Conservation (phyloP, 2,797 vertebrate species). For the Helarctos malayanus region DNA sequence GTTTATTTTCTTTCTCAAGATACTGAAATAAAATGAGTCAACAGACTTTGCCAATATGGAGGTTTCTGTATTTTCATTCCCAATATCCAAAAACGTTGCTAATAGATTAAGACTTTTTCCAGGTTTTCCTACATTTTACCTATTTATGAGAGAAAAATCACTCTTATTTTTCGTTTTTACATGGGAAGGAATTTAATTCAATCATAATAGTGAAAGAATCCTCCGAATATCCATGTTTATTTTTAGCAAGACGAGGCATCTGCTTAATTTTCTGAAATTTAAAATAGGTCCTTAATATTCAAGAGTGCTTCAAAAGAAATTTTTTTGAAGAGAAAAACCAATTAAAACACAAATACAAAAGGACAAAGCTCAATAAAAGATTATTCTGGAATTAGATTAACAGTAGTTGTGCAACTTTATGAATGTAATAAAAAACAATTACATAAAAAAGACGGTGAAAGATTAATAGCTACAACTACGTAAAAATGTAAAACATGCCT, state of each 20-base stretch:
- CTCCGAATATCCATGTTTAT: constrained; percentile 12
- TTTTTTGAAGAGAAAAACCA: neutral
- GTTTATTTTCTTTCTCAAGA: neutral
- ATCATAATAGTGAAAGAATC: constrained; percentile 34
- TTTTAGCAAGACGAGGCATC: constrained; percentile 48
- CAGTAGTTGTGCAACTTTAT: neutral
- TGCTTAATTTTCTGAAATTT: constrained; percentile 65
- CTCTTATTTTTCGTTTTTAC: constrained; percentile 21
- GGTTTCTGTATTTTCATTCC: constrained; percentile 6
- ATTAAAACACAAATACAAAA: constrained; percentile 23
- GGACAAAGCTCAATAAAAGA: constrained; percentile 26
- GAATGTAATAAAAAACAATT: constrained; percentile 37
- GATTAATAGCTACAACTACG: constrained; percentile 15
- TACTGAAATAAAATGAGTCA: constrained; percentile 43
- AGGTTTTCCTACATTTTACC: constrained; percentile 46
- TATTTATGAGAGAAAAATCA: constrained; percentile 21
- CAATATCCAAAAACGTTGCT: neutral
- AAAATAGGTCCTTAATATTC: constrained; percentile 55
- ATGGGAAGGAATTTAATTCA: constrained; percentile 41
- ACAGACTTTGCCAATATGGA: neutral
- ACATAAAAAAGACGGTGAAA: neutral
- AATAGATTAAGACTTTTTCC: neutral
- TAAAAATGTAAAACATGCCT: constrained; percentile 36
- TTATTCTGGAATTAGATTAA: constrained; percentile 46
- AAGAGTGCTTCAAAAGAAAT: constrained; percentile 39